phyloP scores from a whole-genome alignment of 2,113 vertebrate genomes.

The Podiceps cristatus region DNA sequence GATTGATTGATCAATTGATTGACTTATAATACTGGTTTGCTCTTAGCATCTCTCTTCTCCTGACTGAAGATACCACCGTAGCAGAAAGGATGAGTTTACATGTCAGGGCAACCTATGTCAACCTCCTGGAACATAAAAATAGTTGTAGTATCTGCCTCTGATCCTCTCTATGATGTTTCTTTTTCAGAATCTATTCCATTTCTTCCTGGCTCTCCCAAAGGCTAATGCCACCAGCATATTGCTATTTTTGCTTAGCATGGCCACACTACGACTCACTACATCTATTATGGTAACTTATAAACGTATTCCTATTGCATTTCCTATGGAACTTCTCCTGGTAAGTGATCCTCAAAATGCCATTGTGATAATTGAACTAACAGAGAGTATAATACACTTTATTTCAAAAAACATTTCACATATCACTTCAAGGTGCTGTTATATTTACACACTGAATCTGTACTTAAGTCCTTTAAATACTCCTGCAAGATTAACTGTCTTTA shows the following conservation, averaged over 20 bases:
- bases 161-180: constrained; percentile 12
- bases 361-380: not conserved
- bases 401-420: not conserved
- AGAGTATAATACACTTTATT: not conserved
- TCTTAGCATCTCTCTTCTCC: not conserved
- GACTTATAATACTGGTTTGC: not conserved
- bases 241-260: constrained; percentile 54
- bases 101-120: not conserved
- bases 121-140: not conserved
- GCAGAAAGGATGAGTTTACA: not conserved
- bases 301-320: constrained; percentile 58
- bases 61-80: not conserved
- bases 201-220: constrained; percentile 64
- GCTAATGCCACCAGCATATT: constrained; percentile 76
- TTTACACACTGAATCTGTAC: not conserved
- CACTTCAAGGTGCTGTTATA: not conserved
- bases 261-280: constrained; percentile 46
- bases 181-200: constrained; percentile 71
- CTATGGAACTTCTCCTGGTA: constrained; percentile 77
- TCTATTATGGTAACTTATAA: constrained; percentile 64
- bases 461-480: not conserved
- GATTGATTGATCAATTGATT: too few relatives aligned
- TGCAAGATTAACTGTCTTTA: not conserved
- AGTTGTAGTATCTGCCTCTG: not conserved
- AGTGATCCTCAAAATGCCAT: not conserved